phyloP scores from a whole-genome alignment of 2,797 vertebrate species.

The Paramormyrops hopkinsi region DNA sequence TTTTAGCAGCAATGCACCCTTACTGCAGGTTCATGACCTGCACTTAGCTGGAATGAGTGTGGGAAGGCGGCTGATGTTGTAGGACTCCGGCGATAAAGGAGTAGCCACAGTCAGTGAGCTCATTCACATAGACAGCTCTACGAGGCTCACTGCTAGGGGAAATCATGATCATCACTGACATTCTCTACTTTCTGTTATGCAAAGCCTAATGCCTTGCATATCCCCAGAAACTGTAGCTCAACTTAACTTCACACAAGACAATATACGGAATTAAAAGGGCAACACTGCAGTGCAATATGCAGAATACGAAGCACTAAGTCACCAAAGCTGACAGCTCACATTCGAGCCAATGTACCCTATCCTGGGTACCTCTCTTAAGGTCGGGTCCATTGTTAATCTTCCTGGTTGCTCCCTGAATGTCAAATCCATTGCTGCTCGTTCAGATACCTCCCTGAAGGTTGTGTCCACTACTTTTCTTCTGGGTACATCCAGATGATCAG shows the following conservation, averaged over 20 bases:
- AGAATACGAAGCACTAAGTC: not conserved
- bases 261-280: not conserved
- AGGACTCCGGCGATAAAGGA: not conserved
- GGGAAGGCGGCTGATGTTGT: not conserved
- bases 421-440: not conserved
- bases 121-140: not conserved
- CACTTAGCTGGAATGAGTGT: slow-evolving; percentile 3
- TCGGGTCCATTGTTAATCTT: not conserved
- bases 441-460: not conserved
- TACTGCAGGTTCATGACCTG: not conserved
- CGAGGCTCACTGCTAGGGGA: not conserved
- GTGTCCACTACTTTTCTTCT: not conserved
- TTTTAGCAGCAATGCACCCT: not conserved
- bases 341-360: not conserved
- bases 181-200: not conserved
- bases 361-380: not conserved
- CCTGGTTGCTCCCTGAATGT: not conserved
- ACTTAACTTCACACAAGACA: not conserved
- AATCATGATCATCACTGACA: not conserved
- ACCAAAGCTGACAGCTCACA: not conserved
- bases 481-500: not conserved
- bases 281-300: not conserved
- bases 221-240: not conserved
- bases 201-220: not conserved
- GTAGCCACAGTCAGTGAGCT: not conserved